These are phyloP conservation scores for Dyspetes luteomarginatus DNA, from an alignment of 2,888 invertebrate genomes.

Conservation along the genomic window DNA sequence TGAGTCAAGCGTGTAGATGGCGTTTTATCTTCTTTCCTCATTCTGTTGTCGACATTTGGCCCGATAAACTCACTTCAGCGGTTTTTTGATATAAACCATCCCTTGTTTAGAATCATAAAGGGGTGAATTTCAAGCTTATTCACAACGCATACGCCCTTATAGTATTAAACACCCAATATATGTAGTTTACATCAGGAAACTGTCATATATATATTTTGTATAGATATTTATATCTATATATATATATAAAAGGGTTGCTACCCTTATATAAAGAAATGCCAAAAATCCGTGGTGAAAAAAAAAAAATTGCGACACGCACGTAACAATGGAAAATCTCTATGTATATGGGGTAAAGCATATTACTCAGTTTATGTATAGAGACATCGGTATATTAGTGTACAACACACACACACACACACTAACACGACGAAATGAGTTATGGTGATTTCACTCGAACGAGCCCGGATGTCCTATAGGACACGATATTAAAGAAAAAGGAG, in stretches of 20 bases:
- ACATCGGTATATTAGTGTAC: neutral
- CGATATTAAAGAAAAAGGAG: slow-evolving; percentile 22
- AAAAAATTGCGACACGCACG: neutral
- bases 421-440: slow-evolving; percentile 23
- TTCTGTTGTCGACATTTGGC: slow-evolving; percentile 19
- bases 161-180: no score
- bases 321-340: neutral
- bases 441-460: slow-evolving; percentile 20
- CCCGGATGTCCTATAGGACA: neutral
- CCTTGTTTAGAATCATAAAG: neutral
- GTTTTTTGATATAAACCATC: slow-evolving; percentile 18
- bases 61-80: slow-evolving; percentile 37
- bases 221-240: neutral
- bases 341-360: neutral
- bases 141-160: no score
- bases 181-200: slow-evolving; percentile 11
- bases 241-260: neutral
- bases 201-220: neutral
- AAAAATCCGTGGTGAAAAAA: neutral
- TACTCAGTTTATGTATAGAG: neutral
- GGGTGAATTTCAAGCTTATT: no score
- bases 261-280: neutral
- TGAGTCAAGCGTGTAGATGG: slow-evolving; percentile 11
- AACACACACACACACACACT: neutral
- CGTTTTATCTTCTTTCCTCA: slow-evolving; percentile 34